phyloP scores from a whole-genome alignment of 2,888 invertebrate genomes.

The Synanthedon myopaeformis region DNA sequence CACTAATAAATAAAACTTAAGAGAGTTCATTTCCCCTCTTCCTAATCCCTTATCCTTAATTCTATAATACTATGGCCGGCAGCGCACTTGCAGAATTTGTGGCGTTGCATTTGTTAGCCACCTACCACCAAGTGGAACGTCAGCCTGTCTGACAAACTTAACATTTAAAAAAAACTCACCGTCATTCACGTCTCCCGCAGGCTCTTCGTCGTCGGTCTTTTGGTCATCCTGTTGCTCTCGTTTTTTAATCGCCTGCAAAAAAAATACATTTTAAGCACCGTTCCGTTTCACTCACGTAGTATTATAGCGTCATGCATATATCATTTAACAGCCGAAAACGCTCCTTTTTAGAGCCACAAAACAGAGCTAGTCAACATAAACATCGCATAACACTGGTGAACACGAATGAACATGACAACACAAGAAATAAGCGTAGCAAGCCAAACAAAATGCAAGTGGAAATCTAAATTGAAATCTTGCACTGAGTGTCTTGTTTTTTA shows the following conservation, averaged over 20 bases:
- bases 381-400: slow-evolving; percentile 20
- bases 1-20: neutral
- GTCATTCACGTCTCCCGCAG: slow-evolving; percentile 45
- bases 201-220: slow-evolving; percentile 57
- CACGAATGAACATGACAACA: slow-evolving; percentile 36
- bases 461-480: slow-evolving; percentile 63
- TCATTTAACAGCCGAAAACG: slow-evolving; percentile 15
- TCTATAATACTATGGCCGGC: no score
- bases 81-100: no score
- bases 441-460: slow-evolving; percentile 41
- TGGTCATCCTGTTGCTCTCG: slow-evolving; percentile 50
- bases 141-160: no score
- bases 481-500: slow-evolving; percentile 37
- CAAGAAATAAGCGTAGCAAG: slow-evolving; percentile 44
- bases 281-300: slow-evolving; percentile 3
- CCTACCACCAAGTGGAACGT: no score
- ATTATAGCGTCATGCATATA: neutral
- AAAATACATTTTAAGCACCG: slow-evolving; percentile 17
- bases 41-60: no score
- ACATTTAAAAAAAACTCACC: slow-evolving; percentile 32
- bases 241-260: slow-evolving; percentile 63
- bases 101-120: no score
- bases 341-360: slow-evolving; percentile 21
- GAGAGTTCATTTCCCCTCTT: neutral
- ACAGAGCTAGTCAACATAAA: slow-evolving; percentile 25